A percentile compares a stretch with the other conserved stretches of the same genome.
phyloP scores from a whole-genome alignment of 2,113 vertebrate genomes.

The sheep (Ovis aries) region DNA sequence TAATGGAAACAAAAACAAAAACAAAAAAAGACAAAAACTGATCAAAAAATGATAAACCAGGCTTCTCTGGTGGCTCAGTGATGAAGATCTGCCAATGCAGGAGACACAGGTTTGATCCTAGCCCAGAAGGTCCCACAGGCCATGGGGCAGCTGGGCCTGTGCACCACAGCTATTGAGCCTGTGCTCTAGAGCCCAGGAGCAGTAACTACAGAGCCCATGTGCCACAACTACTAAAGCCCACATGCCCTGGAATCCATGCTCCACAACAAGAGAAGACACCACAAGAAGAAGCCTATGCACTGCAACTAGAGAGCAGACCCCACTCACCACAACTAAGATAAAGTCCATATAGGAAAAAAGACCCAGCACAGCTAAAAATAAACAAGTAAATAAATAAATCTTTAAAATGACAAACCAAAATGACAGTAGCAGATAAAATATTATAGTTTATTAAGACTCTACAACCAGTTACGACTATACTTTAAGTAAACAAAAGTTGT shows the following conservation, averaged over 20 bases:
- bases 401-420: not conserved
- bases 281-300: not conserved
- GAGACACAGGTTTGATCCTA: not conserved
- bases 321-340: not conserved
- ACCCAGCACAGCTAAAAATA: not conserved
- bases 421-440: slow-evolving; percentile 1
- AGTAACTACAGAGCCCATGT: not conserved
- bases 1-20: not conserved
- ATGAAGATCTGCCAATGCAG: not conserved
- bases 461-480: not conserved
- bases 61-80: not conserved
- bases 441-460: not conserved
- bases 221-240: not conserved
- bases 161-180: not conserved
- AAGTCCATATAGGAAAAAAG: not conserved
- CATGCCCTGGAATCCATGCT: not conserved
- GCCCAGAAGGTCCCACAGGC: not conserved
- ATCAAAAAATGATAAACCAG: not conserved
- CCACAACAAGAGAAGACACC: not conserved
- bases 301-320: not conserved
- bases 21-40: fast-evolving
- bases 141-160: not conserved
- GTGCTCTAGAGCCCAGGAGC: not conserved
- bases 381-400: not conserved
- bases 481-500: not conserved